Evolutionary conservation across 2,888 invertebrate genomes (phyloP).

Genomic region (Pyrocoelia pectoralis): DNA sequence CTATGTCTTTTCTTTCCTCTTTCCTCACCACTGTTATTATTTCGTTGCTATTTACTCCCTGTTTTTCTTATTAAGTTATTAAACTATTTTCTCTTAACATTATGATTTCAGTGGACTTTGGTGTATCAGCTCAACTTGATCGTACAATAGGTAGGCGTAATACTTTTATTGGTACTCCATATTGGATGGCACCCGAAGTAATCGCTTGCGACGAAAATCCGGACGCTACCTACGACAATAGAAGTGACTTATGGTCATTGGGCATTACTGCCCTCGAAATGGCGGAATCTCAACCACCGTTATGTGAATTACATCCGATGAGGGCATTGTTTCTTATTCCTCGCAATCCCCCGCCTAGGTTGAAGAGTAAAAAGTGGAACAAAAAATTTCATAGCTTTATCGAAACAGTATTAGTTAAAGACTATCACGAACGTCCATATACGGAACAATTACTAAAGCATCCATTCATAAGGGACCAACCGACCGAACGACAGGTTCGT

Average conservation of each 20-base stretch:
- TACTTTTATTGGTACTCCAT: slow-evolving; percentile 98
- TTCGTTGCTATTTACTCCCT: neutral
- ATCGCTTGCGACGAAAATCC: slow-evolving; percentile 99
- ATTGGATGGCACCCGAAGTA: slow-evolving; percentile 99
- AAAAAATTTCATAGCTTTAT: slow-evolving; percentile 98
- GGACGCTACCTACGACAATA: slow-evolving; percentile 99
- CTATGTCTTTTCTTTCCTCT: too few relatives aligned
- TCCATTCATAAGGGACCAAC: slow-evolving; percentile 98
- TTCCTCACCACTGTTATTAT: too few relatives aligned
- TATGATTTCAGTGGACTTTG: slow-evolving; percentile 87
- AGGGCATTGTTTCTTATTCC: slow-evolving; percentile 98
- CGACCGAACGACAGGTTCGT: slow-evolving; percentile 96
- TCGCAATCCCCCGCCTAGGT: slow-evolving; percentile 95
- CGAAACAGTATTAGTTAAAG: slow-evolving; percentile 95
- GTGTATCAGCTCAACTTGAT: slow-evolving; percentile 98
- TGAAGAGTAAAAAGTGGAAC: slow-evolving; percentile 98
- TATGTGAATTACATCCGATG: slow-evolving; percentile 99
- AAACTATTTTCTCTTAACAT: neutral
- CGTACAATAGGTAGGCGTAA: slow-evolving; percentile 98
- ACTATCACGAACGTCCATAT: slow-evolving; percentile 98
- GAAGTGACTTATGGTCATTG: slow-evolving; percentile 89
- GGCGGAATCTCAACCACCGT: slow-evolving; percentile 99
- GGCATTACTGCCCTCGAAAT: slow-evolving; percentile 99
- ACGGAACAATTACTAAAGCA: slow-evolving; percentile 98
- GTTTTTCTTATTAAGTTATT: neutral